Conservation (phyloP, 2,888 invertebrate genomes). For the Hedya salicella region DNA sequence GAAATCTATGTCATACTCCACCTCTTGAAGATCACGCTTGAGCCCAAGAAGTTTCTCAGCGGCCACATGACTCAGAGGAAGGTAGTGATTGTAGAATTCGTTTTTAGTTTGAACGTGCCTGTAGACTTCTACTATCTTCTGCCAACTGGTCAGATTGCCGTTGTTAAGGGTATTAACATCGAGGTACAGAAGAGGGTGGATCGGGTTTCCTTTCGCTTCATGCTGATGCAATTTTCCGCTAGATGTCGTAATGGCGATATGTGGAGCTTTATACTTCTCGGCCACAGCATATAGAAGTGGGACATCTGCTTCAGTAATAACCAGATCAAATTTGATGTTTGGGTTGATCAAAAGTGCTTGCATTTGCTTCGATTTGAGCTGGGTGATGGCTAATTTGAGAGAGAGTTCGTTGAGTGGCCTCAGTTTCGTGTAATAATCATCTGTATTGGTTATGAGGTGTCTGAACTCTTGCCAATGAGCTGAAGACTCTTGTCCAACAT, state of each 20-base stretch:
- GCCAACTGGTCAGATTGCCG: constrained; percentile 72
- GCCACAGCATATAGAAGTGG: constrained; percentile 80
- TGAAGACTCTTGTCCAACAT: constrained; percentile 70
- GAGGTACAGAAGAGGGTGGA: constrained; percentile 80
- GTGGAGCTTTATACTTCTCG: constrained; percentile 81
- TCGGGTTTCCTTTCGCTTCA: constrained; percentile 81
- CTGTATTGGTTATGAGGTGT: constrained; percentile 66
- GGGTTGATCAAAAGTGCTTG: constrained; percentile 70
- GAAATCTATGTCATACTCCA: constrained; percentile 76
- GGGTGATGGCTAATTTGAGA: constrained; percentile 70
- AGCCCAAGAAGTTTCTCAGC: constrained; percentile 70
- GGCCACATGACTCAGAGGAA: constrained; percentile 69
- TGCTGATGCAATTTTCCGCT: constrained; percentile 78
- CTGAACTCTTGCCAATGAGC: constrained; percentile 72
- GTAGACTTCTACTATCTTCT: constrained; percentile 65
- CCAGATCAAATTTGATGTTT: constrained; percentile 82
- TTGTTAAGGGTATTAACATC: constrained; percentile 76
- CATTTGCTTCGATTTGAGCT: constrained; percentile 74
- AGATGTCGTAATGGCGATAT: constrained; percentile 81
- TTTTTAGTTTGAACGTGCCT: constrained; percentile 65
- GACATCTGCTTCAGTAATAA: constrained; percentile 83
- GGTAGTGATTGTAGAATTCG: constrained; percentile 71
- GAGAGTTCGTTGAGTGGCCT: constrained; percentile 66
- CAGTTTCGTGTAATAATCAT: constrained; percentile 67
- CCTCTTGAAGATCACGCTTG: constrained; percentile 66